These are phyloP conservation scores for Dolichomitus sp. DNA, from an alignment of 2,888 invertebrate species.

Conservation along the genomic window DNA sequence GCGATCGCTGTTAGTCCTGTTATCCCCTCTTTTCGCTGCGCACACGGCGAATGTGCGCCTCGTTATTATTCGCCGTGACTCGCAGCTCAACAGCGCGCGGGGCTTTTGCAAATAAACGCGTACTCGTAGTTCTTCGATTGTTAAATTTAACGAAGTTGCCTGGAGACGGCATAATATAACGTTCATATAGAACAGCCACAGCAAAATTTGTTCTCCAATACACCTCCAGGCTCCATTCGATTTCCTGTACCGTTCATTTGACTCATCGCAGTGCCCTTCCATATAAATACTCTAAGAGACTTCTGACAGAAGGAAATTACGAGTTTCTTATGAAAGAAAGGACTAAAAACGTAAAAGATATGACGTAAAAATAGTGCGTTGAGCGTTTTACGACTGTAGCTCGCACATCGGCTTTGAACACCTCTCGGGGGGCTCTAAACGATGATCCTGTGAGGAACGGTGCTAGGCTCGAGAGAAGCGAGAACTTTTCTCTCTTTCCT, in stretches of 20 bases:
- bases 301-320: slow-evolving; percentile 27
- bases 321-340: slow-evolving; percentile 9
- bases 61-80: slow-evolving; percentile 40
- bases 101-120: slow-evolving; percentile 15
- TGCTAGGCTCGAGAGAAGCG: not conserved
- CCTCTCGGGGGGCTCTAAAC: not conserved
- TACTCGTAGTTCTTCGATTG: slow-evolving; percentile 39
- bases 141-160: slow-evolving; percentile 55
- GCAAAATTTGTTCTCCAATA: slow-evolving; percentile 38
- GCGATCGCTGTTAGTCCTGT: too few relatives aligned
- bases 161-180: slow-evolving; percentile 38
- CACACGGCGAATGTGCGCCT: not conserved
- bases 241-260: slow-evolving; percentile 22
- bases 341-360: not conserved
- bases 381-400: slow-evolving; percentile 42
- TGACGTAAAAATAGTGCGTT: slow-evolving; percentile 37
- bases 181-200: not conserved
- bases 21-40: too few relatives aligned
- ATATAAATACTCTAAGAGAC: slow-evolving; percentile 20
- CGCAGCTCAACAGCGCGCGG: not conserved
- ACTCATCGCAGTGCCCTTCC: slow-evolving; percentile 22
- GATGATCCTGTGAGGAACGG: slow-evolving; percentile 7
- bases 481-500: slow-evolving; percentile 38
- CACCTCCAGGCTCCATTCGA: slow-evolving; percentile 18
- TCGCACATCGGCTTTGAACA: not conserved